These are phyloP conservation scores for Oreochromis aureus DNA, from an alignment of 2,113 vertebrate species.

Conservation along the genomic window DNA sequence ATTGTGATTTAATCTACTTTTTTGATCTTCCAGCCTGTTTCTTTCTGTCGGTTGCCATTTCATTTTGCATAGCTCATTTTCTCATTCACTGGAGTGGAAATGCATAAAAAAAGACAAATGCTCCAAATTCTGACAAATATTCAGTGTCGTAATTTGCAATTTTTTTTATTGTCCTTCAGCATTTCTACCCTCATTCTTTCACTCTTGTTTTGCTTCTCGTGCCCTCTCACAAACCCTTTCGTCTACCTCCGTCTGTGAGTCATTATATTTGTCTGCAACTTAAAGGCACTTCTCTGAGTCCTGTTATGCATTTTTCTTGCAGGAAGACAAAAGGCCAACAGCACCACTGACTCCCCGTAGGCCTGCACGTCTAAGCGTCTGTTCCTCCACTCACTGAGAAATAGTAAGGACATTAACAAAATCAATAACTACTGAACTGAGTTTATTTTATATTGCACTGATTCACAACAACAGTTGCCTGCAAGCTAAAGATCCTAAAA, in stretches of 20 bases:
- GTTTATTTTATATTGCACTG: background rate
- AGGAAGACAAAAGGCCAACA: background rate
- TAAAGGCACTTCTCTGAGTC: background rate
- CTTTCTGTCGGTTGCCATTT: background rate
- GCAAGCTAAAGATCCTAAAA: background rate
- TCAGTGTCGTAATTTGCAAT: background rate
- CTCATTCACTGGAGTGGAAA: background rate
- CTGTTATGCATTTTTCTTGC: background rate
- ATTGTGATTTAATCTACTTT: background rate
- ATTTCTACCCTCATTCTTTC: background rate
- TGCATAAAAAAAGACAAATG: background rate
- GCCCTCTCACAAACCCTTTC: background rate
- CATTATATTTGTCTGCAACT: background rate
- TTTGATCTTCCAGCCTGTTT: background rate
- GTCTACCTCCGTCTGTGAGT: background rate
- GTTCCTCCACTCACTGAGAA: background rate
- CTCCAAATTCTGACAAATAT: background rate
- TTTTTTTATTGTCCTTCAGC: background rate
- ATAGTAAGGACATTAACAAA: background rate
- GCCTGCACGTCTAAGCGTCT: background rate
- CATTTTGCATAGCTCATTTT: background rate
- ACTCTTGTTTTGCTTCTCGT: background rate
- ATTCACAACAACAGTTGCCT: background rate
- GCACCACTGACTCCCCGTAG: rapidly evolving
- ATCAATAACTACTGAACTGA: background rate